Conservation (phyloP, 1,140 invertebrate species). For the Drosophila orena region DNA sequence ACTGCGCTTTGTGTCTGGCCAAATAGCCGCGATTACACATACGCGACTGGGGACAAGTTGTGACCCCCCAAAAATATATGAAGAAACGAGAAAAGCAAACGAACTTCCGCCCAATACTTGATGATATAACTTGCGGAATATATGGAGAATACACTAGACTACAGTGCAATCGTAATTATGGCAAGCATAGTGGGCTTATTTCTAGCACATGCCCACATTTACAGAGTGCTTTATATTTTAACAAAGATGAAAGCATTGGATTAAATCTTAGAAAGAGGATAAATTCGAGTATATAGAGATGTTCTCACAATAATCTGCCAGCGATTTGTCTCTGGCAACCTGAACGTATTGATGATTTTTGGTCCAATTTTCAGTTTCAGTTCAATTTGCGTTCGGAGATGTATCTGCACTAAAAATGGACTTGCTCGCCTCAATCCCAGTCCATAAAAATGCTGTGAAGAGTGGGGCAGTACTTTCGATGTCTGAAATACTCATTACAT, state of each 20-base stretch:
- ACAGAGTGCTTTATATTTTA: not conserved
- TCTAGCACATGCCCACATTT: not conserved
- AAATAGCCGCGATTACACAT: constrained; percentile 26
- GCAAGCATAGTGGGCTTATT: not conserved
- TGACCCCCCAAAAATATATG: not conserved
- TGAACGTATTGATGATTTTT: too few relatives aligned
- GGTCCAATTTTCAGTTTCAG: too few relatives aligned
- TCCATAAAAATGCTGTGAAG: constrained; percentile 2
- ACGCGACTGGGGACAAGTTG: constrained; percentile 6
- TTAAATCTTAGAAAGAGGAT: too few relatives aligned
- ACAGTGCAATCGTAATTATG: not conserved
- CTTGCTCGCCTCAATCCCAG: constrained; percentile 2
- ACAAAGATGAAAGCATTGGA: too few relatives aligned
- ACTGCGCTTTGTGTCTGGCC: constrained; percentile 39
- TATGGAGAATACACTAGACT: not conserved
- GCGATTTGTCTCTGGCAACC: too few relatives aligned
- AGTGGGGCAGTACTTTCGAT: constrained; percentile 51
- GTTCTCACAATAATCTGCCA: too few relatives aligned
- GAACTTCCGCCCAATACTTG: not conserved
- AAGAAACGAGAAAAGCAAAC: constrained; percentile 16
- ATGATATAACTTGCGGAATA: constrained; percentile 4
- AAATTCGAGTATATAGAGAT: too few relatives aligned
- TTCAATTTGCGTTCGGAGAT: too few relatives aligned
- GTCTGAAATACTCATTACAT: constrained; percentile 57
- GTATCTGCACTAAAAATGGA: constrained; percentile 9